Evolutionary conservation across 2,888 invertebrate genomes (phyloP), one percentile per base, ranked within the genome.

Genomic region (Catonia carolina): DNA sequence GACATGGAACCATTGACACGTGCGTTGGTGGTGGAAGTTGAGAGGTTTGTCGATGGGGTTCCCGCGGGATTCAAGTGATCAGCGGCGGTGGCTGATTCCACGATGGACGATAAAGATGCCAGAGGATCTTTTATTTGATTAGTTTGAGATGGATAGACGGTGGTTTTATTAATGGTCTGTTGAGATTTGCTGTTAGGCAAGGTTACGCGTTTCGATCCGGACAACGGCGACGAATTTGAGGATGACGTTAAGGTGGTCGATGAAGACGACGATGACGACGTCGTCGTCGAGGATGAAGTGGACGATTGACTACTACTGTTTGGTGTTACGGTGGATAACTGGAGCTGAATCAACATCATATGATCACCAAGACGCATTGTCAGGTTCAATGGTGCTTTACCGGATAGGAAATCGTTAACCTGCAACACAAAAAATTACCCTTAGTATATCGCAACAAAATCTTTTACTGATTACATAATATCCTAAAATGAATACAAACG

Each of bases 341-440:
- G 95, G 59, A 96, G 77, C 72, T 96, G 95, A 61, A 96, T 94
- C 66, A 96, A 80, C 94, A 96, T 95, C 91, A 96, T 93, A 76
- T 96, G 94, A 73, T 95, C 95, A 57, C 95, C 95, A 59, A 95
- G 78, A 65, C 94, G 84, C 93, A 95, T 94, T 62, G 94, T 95
- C 63, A 96, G 78, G 73, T 95, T 93, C 60, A 96, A 76, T 20
- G 96, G 95, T 50, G 93, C 91, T 73, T 92, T 91, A 60, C 95
- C 96, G 70, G 92, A 91, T 39, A 96, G 80, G 74, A 96, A 96
- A 75, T 95, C 94, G 76, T 93, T 94, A 63, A 96, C 94, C 77
- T 82, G 75, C 2, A 69, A n/a, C n/a, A n/a, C n/a, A n/a, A 67
- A 35, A 60, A 54, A 31, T 48, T 12, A 55, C 18, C 14, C 41